Conservation (phyloP, 2,888 invertebrate genomes). For the Lucinisca nassula region DNA sequence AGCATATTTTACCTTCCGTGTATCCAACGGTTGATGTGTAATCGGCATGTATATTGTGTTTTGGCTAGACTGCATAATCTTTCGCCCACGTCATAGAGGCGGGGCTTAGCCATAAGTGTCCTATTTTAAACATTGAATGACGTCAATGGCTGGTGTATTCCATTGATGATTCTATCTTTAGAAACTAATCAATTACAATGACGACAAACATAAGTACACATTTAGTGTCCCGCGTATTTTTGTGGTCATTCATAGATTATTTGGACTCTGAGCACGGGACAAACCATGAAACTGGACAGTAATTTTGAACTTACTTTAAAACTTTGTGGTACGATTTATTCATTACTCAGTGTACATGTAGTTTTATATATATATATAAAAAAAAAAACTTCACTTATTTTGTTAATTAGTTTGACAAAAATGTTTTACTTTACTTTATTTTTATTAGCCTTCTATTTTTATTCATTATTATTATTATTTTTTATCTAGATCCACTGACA, state of each 20-base stretch:
- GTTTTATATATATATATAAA: no score
- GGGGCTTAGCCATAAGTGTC: conserved; percentile 67
- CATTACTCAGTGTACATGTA: not conserved
- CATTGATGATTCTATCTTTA: conserved; percentile 65
- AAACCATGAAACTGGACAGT: not conserved
- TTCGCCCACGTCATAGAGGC: conserved; percentile 75
- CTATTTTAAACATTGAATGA: conserved; percentile 64
- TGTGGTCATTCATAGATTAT: conserved; percentile 1
- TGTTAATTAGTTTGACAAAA: no score
- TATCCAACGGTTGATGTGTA: not conserved
- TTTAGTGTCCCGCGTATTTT: not conserved
- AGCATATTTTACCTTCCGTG: not conserved
- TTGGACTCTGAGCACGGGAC: not conserved
- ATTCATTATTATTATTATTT: no score
- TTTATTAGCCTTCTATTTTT: no score
- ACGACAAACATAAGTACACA: conserved; percentile 2
- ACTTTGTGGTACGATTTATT: not conserved
- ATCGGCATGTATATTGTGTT: not conserved
- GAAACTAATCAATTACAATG: conserved; percentile 59
- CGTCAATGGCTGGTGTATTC: conserved; percentile 68
- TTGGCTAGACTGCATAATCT: conserved; percentile 21
- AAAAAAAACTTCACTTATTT: no score
- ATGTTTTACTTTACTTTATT: not conserved
- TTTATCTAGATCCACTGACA: not conserved
- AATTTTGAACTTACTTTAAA: not conserved